A percentile compares a stretch with the other conserved stretches of the same genome.
Evolutionary conservation across 2,113 vertebrate genomes (phyloP).

Genomic region (Chrysemys picta): DNA sequence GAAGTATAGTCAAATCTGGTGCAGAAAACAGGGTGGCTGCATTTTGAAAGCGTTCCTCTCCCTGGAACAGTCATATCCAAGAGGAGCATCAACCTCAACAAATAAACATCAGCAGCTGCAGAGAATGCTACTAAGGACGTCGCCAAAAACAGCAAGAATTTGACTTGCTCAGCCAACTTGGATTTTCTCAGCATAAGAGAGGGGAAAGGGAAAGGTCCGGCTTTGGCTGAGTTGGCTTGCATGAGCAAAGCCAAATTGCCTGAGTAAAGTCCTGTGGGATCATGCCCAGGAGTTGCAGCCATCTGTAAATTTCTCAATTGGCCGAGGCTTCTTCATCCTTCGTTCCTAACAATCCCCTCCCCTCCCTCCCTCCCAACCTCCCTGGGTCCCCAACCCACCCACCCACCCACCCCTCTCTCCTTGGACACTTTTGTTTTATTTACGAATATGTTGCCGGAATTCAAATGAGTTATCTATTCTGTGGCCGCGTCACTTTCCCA

Average conservation of each 20-base stretch:
- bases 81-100: slow-evolving; percentile 58
- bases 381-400: slow-evolving; percentile 8
- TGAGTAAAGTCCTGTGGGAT: background rate
- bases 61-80: slow-evolving; percentile 15
- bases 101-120: slow-evolving; percentile 76
- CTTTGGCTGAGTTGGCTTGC: rapidly evolving
- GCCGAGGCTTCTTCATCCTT: background rate
- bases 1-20: background rate
- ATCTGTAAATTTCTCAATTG: background rate
- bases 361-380: slow-evolving; percentile 27
- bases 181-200: slow-evolving; percentile 45
- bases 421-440: slow-evolving; percentile 83
- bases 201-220: slow-evolving; percentile 14
- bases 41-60: background rate
- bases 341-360: background rate
- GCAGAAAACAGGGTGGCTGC: background rate
- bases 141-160: slow-evolving; percentile 47
- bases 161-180: slow-evolving; percentile 57
- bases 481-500: slow-evolving; percentile 86
- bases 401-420: slow-evolving; percentile 62
- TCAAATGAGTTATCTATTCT: slow-evolving; percentile 90
- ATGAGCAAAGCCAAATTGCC: background rate
- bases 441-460: slow-evolving; percentile 83
- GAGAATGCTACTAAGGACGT: slow-evolving; percentile 2
- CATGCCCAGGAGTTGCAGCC: background rate